A percentile compares a stretch with the other conserved stretches of the same genome.
phyloP scores from a whole-genome alignment of 2,888 invertebrate genomes.

The Tenodera sinensis region DNA sequence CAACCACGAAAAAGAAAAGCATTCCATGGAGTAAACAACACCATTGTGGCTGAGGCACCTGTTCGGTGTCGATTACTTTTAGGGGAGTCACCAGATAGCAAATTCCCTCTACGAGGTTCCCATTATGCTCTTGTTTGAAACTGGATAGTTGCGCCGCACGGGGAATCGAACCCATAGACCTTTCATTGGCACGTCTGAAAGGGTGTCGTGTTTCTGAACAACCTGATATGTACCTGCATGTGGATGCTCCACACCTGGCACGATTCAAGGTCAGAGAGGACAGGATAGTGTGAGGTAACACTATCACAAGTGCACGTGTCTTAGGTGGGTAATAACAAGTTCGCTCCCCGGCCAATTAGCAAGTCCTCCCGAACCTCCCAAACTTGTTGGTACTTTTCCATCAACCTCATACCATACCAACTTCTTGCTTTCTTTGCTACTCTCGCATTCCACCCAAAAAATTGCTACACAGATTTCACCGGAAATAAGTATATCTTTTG shows the following conservation, averaged over 20 bases:
- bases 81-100: too few relatives aligned
- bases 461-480: too few relatives aligned
- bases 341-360: too few relatives aligned
- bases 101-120: not conserved
- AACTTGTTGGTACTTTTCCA: not conserved
- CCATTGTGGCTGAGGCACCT: not conserved
- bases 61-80: not conserved
- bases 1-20: too few relatives aligned
- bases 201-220: not conserved
- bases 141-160: not conserved
- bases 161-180: not conserved
- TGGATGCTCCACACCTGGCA: too few relatives aligned
- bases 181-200: not conserved
- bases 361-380: too few relatives aligned
- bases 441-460: too few relatives aligned
- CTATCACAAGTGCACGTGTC: not conserved
- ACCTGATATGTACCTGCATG: not conserved
- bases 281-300: not conserved
- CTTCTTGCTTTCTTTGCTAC: too few relatives aligned
- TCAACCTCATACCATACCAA: too few relatives aligned
- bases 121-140: not conserved
- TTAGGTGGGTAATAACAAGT: not conserved
- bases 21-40: too few relatives aligned
- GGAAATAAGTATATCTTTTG: too few relatives aligned
- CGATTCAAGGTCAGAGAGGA: too few relatives aligned